Evolutionary conservation across 2,113 vertebrate species (phyloP), one percentile per base, ranked within the genome.

Genomic region (Odobenus rosmarus): DNA sequence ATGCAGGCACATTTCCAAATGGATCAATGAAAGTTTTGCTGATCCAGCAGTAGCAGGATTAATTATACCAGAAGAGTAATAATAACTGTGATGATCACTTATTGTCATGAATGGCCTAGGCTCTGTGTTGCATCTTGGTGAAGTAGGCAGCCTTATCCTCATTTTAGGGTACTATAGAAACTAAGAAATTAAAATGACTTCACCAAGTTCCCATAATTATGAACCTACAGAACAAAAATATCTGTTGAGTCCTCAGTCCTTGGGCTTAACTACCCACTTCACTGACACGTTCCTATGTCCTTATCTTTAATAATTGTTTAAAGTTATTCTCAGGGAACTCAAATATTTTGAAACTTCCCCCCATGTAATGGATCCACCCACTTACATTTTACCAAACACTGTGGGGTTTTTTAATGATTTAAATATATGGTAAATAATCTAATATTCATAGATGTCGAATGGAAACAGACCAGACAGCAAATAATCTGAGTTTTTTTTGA

Each of bases 1-100:
- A 79, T 62, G 42, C 57, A 69, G 93, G 42, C 49, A 55, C 42
- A 24, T 91, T 91, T 91, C 92, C 90, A 93, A 81, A 93, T 42
- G 36, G 46, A 72, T 95, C 87, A 55, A 67, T 90, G 90, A 42
- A 85, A 11, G 10, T 62, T 59, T 49, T 94, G 80, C 92, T 93
- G 90, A 90, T 23, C 6, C 42, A 79, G 61, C 49, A 42, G 31
- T 46, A 9, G 62, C 31, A 80, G 26, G 79, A 83, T 80, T 53
- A 51, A 89, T 82, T 71, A 26, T 3, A 71, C 1, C 7, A 23
- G 21, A 83, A 26, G 86, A 82, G 39, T 71, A 33, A 55, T n/a
- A 39, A 26, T 51, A 16, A 7, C n/a, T 1, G 0, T 31, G 53
- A 71, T 39, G 14, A 46, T 21, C 42, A 59, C 15, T 74, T 76